These are phyloP conservation scores for Leptinotarsa rubiginosa DNA, from an alignment of 2,888 invertebrate genomes.

Conservation along the genomic window DNA sequence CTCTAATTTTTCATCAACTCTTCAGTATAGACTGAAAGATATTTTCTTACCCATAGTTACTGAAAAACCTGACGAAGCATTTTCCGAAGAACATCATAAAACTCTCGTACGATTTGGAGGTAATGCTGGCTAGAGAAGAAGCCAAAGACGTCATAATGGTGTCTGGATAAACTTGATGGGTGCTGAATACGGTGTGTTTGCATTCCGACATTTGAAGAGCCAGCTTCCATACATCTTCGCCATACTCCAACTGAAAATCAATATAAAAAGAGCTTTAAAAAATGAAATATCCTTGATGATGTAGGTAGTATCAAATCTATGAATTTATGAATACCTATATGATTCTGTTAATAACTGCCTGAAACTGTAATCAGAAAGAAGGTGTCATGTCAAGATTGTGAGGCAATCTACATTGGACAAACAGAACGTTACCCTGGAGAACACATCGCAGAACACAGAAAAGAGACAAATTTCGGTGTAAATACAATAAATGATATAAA, in stretches of 20 bases:
- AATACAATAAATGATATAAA: too few relatives aligned
- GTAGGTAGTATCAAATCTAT: too few relatives aligned
- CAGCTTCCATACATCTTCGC: slow-evolving; percentile 81
- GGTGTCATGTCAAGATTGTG: too few relatives aligned
- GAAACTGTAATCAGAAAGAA: too few relatives aligned
- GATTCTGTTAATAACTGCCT: too few relatives aligned
- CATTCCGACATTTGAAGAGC: slow-evolving; percentile 79
- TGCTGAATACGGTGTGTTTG: slow-evolving; percentile 81
- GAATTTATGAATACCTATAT: too few relatives aligned
- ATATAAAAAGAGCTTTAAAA: not conserved
- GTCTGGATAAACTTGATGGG: slow-evolving; percentile 87
- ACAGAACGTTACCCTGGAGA: too few relatives aligned
- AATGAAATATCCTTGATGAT: too few relatives aligned
- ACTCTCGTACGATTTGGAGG: slow-evolving; percentile 75
- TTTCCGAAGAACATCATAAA: slow-evolving; percentile 90
- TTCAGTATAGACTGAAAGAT: not conserved
- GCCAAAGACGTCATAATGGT: slow-evolving; percentile 84
- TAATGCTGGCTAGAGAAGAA: slow-evolving; percentile 75
- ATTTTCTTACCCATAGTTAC: slow-evolving; percentile 81
- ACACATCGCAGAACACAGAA: too few relatives aligned
- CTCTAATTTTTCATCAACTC: not conserved
- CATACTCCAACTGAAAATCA: slow-evolving; percentile 78
- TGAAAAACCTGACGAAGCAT: slow-evolving; percentile 91
- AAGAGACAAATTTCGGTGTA: too few relatives aligned
- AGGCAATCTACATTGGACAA: too few relatives aligned